Evolutionary conservation across 2,888 invertebrate species (phyloP).

Genomic region (Drosophila nr. perissopoda): DNA sequence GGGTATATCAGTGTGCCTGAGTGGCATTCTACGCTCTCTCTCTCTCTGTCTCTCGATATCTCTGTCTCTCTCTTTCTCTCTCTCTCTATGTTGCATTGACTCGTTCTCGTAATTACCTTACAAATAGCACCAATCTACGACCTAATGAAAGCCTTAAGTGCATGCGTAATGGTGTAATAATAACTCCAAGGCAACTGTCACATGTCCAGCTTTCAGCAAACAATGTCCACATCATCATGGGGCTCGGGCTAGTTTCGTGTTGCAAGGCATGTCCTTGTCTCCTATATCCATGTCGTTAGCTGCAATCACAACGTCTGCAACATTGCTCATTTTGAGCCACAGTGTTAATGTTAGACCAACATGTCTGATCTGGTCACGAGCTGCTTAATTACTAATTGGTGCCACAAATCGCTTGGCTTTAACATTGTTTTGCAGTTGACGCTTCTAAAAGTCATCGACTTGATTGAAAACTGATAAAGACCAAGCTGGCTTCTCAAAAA

Average conservation of each 20-base stretch:
- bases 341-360: slow-evolving; percentile 6
- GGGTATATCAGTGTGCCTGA: slow-evolving; percentile 40
- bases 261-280: slow-evolving; percentile 16
- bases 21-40: slow-evolving; percentile 7
- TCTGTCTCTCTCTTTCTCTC: neutral
- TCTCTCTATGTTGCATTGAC: neutral
- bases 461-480: neutral
- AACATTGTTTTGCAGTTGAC: slow-evolving; percentile 18
- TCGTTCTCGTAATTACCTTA: slow-evolving; percentile 67
- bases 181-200: slow-evolving; percentile 63
- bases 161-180: slow-evolving; percentile 80
- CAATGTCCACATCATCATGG: slow-evolving; percentile 33
- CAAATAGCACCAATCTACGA: slow-evolving; percentile 74
- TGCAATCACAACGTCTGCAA: slow-evolving; percentile 9
- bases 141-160: slow-evolving; percentile 80
- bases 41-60: neutral
- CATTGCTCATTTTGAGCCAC: slow-evolving; percentile 20
- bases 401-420: slow-evolving; percentile 42
- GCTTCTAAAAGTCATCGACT: slow-evolving; percentile 34
- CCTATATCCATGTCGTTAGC: slow-evolving; percentile 23
- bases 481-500: too few species aligned
- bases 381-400: slow-evolving; percentile 53
- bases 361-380: slow-evolving; percentile 5
- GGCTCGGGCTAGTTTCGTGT: slow-evolving; percentile 1
- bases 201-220: slow-evolving; percentile 33